Evolutionary conservation across 2,113 vertebrate species (phyloP), one percentile per base, ranked within the genome.

Genomic region (Dinomys branickii): DNA sequence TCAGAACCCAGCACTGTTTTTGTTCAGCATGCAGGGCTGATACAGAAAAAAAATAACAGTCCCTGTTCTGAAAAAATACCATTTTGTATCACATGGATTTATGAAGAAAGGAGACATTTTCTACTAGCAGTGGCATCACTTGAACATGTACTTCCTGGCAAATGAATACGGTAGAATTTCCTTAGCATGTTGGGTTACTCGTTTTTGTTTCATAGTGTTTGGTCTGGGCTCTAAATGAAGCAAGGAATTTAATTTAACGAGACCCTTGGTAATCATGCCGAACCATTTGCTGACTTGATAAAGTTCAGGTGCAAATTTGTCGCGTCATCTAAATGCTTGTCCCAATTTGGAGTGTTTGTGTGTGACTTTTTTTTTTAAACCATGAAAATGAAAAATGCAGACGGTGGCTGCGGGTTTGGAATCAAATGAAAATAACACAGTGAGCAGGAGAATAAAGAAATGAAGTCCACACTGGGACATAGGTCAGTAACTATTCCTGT

Each of bases 271-370:
- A 93, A 98, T 89, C 52, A 91, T 16, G 56, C 26, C 85, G 88
- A 89, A 94, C 87, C 71, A 50, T 90, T 97, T 93, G 33, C 85
- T 95, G 82, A 58, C 84, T 96, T 97, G 96, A 85, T 96, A 88
- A 95, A 69, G 65, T 69, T 92, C 59, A 95, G 95, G 83, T 93
- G 38, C 92, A 97, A 56, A 67, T 96, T 69, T 83, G 96, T 96
- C 75, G 63, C 35, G 83, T 97, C 95, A 96, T 94, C 73, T 81
- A 90, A 95, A 90, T 91, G 75, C 38, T 95, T 77, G 69, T 35
- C 81, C 35, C 85, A 59, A 44, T 56, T 54, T 83, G 20, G 44
- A 92, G 35, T 95, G 56, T 96, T 98, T 52, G 56, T 26, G 47
- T 58, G 67, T 94, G n/a, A 89, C 1, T 81, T 84, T 7, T 91